Conservation (phyloP, 2,113 vertebrate species). For the Zosterops japonicus region DNA sequence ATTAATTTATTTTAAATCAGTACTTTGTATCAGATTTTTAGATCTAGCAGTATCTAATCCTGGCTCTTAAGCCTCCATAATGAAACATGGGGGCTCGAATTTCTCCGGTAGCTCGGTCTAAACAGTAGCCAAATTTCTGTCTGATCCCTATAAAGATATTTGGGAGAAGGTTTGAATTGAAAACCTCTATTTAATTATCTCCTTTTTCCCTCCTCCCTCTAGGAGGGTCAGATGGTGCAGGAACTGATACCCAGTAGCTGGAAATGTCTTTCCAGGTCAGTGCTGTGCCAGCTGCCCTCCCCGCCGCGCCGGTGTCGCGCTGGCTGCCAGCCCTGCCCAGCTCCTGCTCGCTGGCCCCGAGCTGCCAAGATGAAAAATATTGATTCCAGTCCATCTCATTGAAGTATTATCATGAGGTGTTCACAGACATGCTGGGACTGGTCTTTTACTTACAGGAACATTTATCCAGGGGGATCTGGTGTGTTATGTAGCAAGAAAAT, state of each 20-base stretch:
- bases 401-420: conserved; percentile 7
- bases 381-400: conserved; percentile 12
- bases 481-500: conserved; percentile 2
- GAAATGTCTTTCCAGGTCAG: not conserved
- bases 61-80: not conserved
- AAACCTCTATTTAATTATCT: not conserved
- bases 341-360: not conserved
- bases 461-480: not conserved
- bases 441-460: not conserved
- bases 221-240: not conserved
- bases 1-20: not conserved
- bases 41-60: not conserved
- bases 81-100: not conserved
- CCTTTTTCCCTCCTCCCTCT: not conserved
- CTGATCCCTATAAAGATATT: not conserved
- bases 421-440: conserved; percentile 4
- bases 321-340: not conserved
- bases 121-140: not conserved
- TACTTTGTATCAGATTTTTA: not conserved
- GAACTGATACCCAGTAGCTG: not conserved
- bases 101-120: not conserved
- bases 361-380: conserved; percentile 37
- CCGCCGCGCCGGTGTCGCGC: fast-evolving
- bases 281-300: not conserved
- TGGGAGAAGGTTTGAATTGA: not conserved